Evolutionary conservation across 1,140 invertebrate species (phyloP), one percentile per base, ranked within the genome.

Genomic region (Rhagoletis zephyria): DNA sequence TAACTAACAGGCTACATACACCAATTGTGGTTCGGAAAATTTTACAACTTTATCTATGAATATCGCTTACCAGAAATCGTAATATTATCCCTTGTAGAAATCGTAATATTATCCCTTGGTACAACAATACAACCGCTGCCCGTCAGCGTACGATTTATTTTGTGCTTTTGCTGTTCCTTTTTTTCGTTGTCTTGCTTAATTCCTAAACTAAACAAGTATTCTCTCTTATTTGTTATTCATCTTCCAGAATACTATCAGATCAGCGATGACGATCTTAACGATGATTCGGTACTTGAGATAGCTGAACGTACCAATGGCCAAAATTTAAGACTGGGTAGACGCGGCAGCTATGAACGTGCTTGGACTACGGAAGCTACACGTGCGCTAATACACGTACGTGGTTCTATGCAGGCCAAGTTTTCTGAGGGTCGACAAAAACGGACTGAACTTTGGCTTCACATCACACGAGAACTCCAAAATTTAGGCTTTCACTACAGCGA

Each of bases 301-400:
- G 74, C 88, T 0, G 90, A 91, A 30, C 30, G 89, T 10, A 74
- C 88, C 0, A 89, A 89, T 6, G 89, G 89, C 0, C 87, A 81
- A 6, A 74, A 40, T 42, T 19, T 67, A 10, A 19, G 56, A 59
- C 51, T 64, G 3, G 48, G 48, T 30, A 51, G 48, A 10, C 90
- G 92, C 2, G 91, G 92, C 1, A 90, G 91, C 0, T 93, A 93
- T 74, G 92, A 93, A 67, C 89, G 92, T n/a, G 92, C 92, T 59
- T 93, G 92, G 92, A 92, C 92, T 40, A 92, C 91, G 4, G 92
- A 93, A 87, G 92, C 92, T 1, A 93, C 92, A n/a, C 88, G 91
- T 16, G 91, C 92, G 1, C 87, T 93, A 4, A 93, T 93, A n/a
- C 91, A 93, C 87, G 91, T 93, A 85, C 90, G 92, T 4, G 92